Evolutionary conservation across 2,113 vertebrate genomes (phyloP), one percentile per base, ranked within the genome.

Genomic region (Maccullochella peelii): DNA sequence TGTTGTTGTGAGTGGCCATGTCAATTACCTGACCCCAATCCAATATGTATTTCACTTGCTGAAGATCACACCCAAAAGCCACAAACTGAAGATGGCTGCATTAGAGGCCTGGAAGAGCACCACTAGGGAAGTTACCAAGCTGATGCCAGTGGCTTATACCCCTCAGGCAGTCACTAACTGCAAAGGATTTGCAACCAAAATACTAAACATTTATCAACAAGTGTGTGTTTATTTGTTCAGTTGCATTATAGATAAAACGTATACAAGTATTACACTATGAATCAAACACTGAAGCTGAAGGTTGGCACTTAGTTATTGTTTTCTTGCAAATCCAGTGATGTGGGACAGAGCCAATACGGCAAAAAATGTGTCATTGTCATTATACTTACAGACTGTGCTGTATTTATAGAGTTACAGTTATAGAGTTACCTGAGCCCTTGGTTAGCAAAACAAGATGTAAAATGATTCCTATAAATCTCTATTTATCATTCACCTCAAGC

Each of bases 391-490:
- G 20, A 65, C 25, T 27, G 27, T 61, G 42, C 25, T 27, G 52
- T 57, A 73, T 47, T 68, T 65, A 50, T 30, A 38, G 21, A 71
- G 14, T 69, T 59, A 33, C 11, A 77, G 14, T 68, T 65, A 50
- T 38, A 38, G 16, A 71, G 10, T 73, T 82, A 61, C 62, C 55
- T 68, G 49, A 78, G 10, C 40, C 27, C 27, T 47, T n/a, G 67
- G 68, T 71, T 86, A 6, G 78, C 66, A 63, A 83, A 86, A 77
- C n/a, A 38, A 54, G 66, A 73, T 40, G 44, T 66, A 52, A 77
- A 88, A 63, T 67, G n/a, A 59, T 70, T 81, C 20, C 21, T 76
- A 23, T 79, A 6, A 66, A 77, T 69, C 30, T 23, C 38, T 25
- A n/a, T 71, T 69, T 33, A 54, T 78, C 59, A 27, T 65, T 73